Conservation (phyloP, 2,113 vertebrate genomes). For the Aptenodytes forsteri region DNA sequence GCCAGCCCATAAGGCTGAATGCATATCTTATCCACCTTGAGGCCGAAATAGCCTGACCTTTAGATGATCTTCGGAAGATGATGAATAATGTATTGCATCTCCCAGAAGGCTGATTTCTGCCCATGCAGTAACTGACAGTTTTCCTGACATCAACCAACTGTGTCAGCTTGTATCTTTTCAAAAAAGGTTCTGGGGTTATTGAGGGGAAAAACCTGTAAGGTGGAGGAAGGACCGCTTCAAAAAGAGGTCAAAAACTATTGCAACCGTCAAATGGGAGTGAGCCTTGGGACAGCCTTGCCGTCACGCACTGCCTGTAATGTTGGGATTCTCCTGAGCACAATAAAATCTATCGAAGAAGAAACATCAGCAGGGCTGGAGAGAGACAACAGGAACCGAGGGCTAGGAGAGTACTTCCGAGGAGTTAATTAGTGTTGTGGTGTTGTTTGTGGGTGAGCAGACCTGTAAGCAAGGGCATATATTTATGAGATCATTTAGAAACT, state of each 20-base stretch:
- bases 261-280: not conserved
- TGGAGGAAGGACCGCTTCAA: not conserved
- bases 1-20: not conserved
- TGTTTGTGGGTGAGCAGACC: not conserved
- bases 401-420: not conserved
- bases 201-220: not conserved
- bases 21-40: not conserved
- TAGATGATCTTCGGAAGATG: not conserved
- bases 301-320: rapidly evolving
- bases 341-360: not conserved
- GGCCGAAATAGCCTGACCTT: conserved; percentile 57
- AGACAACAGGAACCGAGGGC: not conserved
- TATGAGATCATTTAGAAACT: not conserved
- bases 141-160: not conserved
- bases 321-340: not conserved
- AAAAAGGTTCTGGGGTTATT: not conserved
- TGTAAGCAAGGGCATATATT: not conserved
- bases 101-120: conserved; percentile 29
- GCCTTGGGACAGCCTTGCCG: not conserved
- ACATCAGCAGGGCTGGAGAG: not conserved
- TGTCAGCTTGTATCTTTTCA: not conserved
- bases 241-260: not conserved
- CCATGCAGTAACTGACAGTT: not conserved
- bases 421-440: rapidly evolving
- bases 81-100: conserved; percentile 54